Base-by-base conservation (phyloP, 2,113 vertebrate genomes). In the Pelodiscus sinensis region DNA sequence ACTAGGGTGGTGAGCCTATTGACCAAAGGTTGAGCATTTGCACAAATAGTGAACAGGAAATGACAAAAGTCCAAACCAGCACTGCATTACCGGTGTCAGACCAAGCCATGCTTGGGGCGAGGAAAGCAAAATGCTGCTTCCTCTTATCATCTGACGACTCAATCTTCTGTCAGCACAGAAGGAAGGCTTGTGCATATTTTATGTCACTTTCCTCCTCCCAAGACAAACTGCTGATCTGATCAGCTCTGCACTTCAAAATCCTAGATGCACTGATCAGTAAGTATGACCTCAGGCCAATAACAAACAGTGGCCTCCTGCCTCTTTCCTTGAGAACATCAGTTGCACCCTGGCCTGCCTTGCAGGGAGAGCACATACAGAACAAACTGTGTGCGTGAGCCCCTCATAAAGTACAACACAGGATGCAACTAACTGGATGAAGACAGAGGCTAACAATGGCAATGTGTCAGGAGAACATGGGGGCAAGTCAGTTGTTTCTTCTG, bases 101-200 rank as follows among this genome's bases (percentile, higher is more conserved):
- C 90, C 93, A 96, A 87, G 95, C 94, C 94, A 94, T 92, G 94
- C 88, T 96, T 65, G 81, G 94, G 85, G 94, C 4, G 87, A 96
- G 94, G 95, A 88, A 82, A 95, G 90, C 94, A 96, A 92, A 88
- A 95, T 96, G 96, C 94, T 96, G 95, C 93, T 96, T 90, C 93
- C 86, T 92, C 95, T 35, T 35, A 92, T 97, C 95, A 86, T 96
- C 95, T 95, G 94, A 93, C 89, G 95, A 94, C 92, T 97, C 94
- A 94, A 85, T 95, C 92, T 95, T 92, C 94, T 96, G 94, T 94
- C 95, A 96, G 94, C 94, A 96, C 96, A 96, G 95, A 94, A 96
- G 96, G 96, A 81, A 97, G 82, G 91, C 90, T 92, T 93, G 92
- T 91, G 92, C 82, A 95, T 93, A 95, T 97, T 96, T 96, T 94